Evolutionary conservation across 1,140 invertebrate species (phyloP).

Genomic region (Adelges cooleyi): DNA sequence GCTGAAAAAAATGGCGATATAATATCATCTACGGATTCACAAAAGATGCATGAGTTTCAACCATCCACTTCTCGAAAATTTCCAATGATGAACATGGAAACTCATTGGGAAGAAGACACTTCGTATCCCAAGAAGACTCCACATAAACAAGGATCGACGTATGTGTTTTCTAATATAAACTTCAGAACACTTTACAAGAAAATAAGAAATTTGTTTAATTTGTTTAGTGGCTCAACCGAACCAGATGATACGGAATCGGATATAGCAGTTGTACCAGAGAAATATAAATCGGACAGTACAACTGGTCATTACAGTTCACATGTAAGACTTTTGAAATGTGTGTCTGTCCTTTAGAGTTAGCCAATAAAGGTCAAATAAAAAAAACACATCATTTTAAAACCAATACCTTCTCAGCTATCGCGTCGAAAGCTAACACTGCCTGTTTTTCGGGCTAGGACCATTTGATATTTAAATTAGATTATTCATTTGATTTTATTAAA

Average conservation of each 20-base stretch:
- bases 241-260: slow-evolving; percentile 75
- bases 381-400: too few relatives aligned
- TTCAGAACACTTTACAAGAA: slow-evolving; percentile 35
- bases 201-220: slow-evolving; percentile 13
- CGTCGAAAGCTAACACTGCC: too few relatives aligned
- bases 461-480: too few relatives aligned
- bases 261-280: slow-evolving; percentile 74
- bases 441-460: too few relatives aligned
- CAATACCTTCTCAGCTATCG: too few relatives aligned
- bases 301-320: slow-evolving; percentile 50
- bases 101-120: slow-evolving; percentile 52
- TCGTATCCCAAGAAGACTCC: slow-evolving; percentile 32
- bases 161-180: slow-evolving; percentile 37
- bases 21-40: slow-evolving; percentile 32
- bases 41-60: slow-evolving; percentile 34
- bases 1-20: slow-evolving; percentile 13
- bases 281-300: slow-evolving; percentile 71
- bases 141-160: slow-evolving; percentile 28
- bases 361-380: too few relatives aligned
- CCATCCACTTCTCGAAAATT: slow-evolving; percentile 37
- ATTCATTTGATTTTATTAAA: too few relatives aligned
- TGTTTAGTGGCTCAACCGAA: slow-evolving; percentile 56
- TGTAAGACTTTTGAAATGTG: slow-evolving; percentile 28
- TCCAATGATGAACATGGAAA: slow-evolving; percentile 48
- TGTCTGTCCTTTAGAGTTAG: neutral